phyloP scores from a whole-genome alignment of 2,797 vertebrate species.

The Pseudomugil tenellus region DNA sequence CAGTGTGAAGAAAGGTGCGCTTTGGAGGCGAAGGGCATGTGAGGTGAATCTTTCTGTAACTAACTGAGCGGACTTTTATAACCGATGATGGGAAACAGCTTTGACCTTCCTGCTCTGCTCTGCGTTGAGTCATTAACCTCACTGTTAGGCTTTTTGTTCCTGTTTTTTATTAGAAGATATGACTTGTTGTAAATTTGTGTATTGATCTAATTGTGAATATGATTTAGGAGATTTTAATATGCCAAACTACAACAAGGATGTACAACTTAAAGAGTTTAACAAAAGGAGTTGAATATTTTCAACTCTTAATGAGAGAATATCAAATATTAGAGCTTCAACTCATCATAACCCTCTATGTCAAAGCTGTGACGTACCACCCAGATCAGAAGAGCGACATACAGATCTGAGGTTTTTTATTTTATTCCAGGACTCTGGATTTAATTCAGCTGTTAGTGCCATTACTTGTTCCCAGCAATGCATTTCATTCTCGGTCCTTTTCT shows the following conservation, averaged over 20 bases:
- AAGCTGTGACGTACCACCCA: too few species aligned
- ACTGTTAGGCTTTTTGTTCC: slow-evolving; percentile 22
- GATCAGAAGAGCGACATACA: background rate
- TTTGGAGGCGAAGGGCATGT: slow-evolving; percentile 32
- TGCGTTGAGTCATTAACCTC: slow-evolving; percentile 48
- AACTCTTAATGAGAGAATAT: too few species aligned
- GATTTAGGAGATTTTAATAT: background rate
- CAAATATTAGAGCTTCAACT: background rate
- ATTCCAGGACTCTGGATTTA: background rate
- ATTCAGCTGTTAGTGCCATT: background rate
- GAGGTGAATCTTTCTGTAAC: slow-evolving; percentile 40
- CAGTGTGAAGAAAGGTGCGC: slow-evolving; percentile 36
- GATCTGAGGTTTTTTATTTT: background rate
- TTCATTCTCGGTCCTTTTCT: background rate
- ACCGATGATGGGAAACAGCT: slow-evolving; percentile 19
- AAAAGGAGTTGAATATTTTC: background rate
- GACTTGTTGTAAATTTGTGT: background rate
- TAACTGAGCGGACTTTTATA: slow-evolving; percentile 27
- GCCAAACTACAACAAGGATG: background rate
- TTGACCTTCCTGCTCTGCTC: slow-evolving; percentile 39
- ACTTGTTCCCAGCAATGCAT: background rate
- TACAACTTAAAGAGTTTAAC: background rate
- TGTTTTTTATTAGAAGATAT: slow-evolving; percentile 8
- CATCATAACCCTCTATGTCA: background rate
- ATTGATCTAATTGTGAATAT: background rate